phyloP scores from a whole-genome alignment of 2,797 vertebrate genomes.

The Coregonus sp. region DNA sequence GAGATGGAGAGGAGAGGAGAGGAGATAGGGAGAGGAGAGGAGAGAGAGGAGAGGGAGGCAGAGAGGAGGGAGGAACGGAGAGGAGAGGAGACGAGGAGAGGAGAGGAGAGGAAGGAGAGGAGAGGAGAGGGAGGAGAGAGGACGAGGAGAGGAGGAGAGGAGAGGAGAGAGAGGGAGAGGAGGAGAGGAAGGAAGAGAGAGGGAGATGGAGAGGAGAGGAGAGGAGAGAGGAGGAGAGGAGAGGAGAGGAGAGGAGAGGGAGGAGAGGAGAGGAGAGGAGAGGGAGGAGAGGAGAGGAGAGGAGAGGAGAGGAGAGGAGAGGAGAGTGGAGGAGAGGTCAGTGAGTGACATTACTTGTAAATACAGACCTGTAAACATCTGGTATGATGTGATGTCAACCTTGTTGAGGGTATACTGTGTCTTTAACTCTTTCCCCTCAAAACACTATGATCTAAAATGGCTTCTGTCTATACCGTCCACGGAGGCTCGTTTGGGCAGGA shows the following conservation, averaged over 20 bases:
- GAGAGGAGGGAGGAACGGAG: too few relatives aligned
- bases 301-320: neutral
- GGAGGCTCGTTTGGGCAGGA: conserved; percentile 94
- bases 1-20: too few relatives aligned
- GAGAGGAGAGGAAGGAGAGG: too few relatives aligned
- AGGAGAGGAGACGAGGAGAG: too few relatives aligned
- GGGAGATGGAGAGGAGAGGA: neutral
- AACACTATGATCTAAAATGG: conserved; percentile 65
- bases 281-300: neutral
- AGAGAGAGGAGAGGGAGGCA: too few relatives aligned
- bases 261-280: neutral
- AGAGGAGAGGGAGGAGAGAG: too few relatives aligned
- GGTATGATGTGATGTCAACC: neutral
- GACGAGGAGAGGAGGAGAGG: too few relatives aligned
- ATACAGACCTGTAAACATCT: too few relatives aligned
- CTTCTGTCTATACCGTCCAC: conserved; percentile 84
- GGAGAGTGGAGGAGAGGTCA: neutral
- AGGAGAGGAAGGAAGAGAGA: neutral
- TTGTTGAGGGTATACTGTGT: conserved; percentile 5
- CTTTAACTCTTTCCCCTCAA: conserved; percentile 52
- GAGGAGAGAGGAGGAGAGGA: neutral
- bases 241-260: neutral
- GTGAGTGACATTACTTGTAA: neutral
- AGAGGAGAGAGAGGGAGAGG: too few relatives aligned
- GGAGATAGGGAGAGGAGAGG: too few relatives aligned